These are phyloP conservation scores for Electrophaes corylata DNA, from an alignment of 2,888 invertebrate genomes.

Conservation along the genomic window DNA sequence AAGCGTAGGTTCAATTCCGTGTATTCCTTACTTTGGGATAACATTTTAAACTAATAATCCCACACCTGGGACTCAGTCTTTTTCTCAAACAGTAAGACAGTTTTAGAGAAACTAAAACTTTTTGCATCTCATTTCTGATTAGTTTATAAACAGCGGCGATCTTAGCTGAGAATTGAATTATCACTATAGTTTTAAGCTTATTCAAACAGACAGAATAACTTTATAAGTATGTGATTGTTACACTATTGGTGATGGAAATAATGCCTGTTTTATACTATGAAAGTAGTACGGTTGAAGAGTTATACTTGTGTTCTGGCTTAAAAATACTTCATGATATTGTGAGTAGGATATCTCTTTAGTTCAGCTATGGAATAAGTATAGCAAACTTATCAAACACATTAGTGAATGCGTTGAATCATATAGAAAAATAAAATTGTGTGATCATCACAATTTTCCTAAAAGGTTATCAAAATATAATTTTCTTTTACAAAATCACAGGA, in stretches of 20 bases:
- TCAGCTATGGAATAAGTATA: neutral
- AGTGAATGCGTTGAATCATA: neutral
- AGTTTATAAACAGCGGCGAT: slow-evolving; percentile 30
- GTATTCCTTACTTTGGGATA: too few species aligned
- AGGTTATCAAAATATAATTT: slow-evolving; percentile 23
- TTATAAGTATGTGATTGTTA: slow-evolving; percentile 3
- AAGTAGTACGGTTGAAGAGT: neutral
- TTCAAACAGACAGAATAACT: slow-evolving; percentile 12
- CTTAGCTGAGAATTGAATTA: slow-evolving; percentile 37
- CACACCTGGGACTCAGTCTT: slow-evolving; percentile 5
- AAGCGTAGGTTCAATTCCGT: too few species aligned
- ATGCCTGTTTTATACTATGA: slow-evolving; percentile 19
- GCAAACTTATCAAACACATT: neutral
- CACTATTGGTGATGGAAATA: slow-evolving; percentile 10
- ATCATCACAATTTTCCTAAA: slow-evolving; percentile 7
- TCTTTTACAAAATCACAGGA: slow-evolving; percentile 25
- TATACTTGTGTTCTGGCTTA: slow-evolving; percentile 1
- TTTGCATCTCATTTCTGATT: slow-evolving; percentile 7
- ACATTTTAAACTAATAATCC: too few species aligned
- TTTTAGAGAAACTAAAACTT: neutral
- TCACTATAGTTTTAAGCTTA: slow-evolving; percentile 20
- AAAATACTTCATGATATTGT: neutral
- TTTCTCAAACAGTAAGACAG: neutral
- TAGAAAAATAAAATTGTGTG: slow-evolving; percentile 4
- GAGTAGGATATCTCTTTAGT: neutral